Evolutionary conservation across 2,888 invertebrate genomes (phyloP).

Genomic region (Drosophila recens): DNA sequence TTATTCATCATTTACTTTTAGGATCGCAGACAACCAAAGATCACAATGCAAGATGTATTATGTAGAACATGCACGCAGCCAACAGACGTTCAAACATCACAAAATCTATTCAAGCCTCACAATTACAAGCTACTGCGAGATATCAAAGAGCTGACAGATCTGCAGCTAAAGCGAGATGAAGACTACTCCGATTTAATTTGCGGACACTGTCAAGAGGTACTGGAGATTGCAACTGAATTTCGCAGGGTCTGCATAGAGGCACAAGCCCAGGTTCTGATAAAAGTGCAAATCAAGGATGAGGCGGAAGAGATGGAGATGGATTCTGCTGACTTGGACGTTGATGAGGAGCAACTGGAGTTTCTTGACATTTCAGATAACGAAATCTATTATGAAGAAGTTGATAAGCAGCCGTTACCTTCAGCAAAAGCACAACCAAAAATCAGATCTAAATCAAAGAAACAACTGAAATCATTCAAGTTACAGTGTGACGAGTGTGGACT

Average conservation of each 20-base stretch:
- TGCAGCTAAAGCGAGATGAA: constrained; percentile 39
- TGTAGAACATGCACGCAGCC: constrained; percentile 58
- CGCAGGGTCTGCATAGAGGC: constrained; percentile 56
- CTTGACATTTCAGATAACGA: constrained; percentile 24
- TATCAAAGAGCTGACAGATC: constrained; percentile 47
- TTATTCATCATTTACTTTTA: background rate
- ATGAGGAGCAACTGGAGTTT: constrained; percentile 33
- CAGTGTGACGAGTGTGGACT: constrained; percentile 58
- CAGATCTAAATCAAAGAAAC: background rate
- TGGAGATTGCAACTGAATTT: constrained; percentile 58
- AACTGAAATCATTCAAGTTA: constrained; percentile 7
- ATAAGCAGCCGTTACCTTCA: constrained; percentile 17
- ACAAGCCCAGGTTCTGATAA: constrained; percentile 24
- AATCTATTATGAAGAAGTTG: constrained; percentile 32
- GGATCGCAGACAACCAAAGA: constrained; percentile 3
- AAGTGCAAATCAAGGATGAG: constrained; percentile 29
- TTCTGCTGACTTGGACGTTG: constrained; percentile 2
- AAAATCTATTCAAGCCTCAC: constrained; percentile 42
- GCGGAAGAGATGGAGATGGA: constrained; percentile 12
- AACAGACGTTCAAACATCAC: constrained; percentile 13
- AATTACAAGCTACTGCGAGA: constrained; percentile 34
- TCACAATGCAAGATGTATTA: background rate
- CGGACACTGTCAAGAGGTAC: constrained; percentile 33
- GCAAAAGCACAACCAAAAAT: background rate
- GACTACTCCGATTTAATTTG: constrained; percentile 55